These are phyloP conservation scores for Artibeus lituratus DNA, from an alignment of 2,797 vertebrate genomes.

Conservation along the genomic window DNA sequence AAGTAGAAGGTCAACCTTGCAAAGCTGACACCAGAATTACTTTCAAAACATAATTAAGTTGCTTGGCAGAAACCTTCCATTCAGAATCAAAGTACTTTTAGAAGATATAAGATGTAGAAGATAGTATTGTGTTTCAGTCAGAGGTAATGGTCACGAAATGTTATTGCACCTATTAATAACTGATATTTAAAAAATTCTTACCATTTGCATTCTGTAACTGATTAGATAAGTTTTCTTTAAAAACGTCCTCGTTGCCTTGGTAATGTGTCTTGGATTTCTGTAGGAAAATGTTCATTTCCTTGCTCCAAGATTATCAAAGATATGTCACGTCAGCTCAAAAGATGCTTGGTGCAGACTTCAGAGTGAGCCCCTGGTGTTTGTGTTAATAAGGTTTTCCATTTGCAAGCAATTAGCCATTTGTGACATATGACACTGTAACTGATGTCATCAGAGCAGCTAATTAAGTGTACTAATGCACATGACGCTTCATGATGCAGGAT, in stretches of 20 bases:
- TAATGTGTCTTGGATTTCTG: not conserved
- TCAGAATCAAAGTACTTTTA: constrained; percentile 20
- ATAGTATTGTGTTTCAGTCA: not conserved
- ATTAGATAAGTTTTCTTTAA: not conserved
- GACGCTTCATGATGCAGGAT: constrained; percentile 43
- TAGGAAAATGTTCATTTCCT: not conserved
- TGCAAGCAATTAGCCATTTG: constrained; percentile 67
- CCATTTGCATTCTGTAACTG: not conserved
- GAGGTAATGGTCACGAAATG: not conserved
- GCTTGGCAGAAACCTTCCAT: not conserved
- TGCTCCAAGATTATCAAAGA: not conserved
- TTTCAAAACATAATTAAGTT: constrained; percentile 52
- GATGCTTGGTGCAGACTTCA: not conserved
- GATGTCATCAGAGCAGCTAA: constrained; percentile 70
- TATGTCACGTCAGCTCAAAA: constrained; percentile 37
- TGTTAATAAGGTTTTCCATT: constrained; percentile 54
- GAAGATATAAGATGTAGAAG: not conserved
- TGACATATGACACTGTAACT: constrained; percentile 67
- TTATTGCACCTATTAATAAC: not conserved
- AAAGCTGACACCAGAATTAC: not conserved
- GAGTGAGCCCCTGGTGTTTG: constrained; percentile 47
- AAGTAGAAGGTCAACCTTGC: not conserved
- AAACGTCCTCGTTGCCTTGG: not conserved
- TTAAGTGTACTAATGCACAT: constrained; percentile 60
- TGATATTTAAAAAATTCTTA: not conserved